Conservation (phyloP, 2,888 invertebrate genomes). For the Rhaphigaster nebulosa region DNA sequence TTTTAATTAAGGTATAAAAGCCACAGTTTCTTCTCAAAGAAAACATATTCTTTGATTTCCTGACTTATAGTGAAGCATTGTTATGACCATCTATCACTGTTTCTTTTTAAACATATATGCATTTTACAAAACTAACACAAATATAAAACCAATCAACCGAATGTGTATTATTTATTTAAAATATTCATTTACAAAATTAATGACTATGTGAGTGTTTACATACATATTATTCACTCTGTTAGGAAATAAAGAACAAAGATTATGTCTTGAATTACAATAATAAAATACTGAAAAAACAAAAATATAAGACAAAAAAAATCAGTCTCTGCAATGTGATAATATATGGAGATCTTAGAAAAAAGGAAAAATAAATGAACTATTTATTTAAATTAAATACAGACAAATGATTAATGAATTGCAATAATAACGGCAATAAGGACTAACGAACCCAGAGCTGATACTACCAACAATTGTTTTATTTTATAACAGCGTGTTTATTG, state of each 20-base stretch:
- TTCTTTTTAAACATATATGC: too few species aligned
- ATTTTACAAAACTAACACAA: background rate
- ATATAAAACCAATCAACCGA: background rate
- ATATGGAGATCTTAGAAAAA: background rate
- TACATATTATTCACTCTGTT: background rate
- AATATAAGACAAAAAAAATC: background rate
- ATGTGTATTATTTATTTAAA: background rate
- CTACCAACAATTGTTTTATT: background rate
- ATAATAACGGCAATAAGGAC: background rate
- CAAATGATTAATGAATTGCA: background rate
- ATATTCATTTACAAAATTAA: slow-evolving; percentile 4
- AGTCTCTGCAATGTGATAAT: background rate
- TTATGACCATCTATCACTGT: too few species aligned
- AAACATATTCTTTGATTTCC: too few species aligned
- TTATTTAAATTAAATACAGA: background rate
- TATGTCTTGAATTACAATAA: background rate
- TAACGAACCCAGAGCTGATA: background rate
- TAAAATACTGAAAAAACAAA: background rate
- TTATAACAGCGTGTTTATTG: background rate
- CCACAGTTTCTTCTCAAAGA: too few species aligned
- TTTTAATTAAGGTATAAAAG: too few species aligned
- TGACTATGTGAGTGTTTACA: background rate
- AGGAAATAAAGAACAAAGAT: background rate
- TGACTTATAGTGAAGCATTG: too few species aligned
- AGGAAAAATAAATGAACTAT: background rate